phyloP scores from a whole-genome alignment of 2,797 vertebrate genomes.

The Scomberomorus guttatus region DNA sequence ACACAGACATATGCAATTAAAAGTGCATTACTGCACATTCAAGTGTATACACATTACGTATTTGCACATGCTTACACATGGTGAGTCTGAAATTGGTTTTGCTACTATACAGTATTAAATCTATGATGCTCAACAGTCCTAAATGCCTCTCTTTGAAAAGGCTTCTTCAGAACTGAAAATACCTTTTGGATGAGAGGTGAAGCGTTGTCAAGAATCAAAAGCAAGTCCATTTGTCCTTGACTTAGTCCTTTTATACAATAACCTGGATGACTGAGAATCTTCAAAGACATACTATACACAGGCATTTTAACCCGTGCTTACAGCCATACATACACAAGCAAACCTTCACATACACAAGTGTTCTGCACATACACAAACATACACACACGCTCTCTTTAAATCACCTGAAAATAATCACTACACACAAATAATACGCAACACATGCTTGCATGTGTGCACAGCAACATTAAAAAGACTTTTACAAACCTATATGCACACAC shows the following conservation, averaged over 20 bases:
- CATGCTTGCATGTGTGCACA: conserved; percentile 13
- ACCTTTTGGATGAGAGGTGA: background rate
- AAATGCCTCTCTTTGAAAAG: background rate
- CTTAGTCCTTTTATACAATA: too few relatives aligned
- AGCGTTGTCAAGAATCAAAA: too few relatives aligned
- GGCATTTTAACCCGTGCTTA: background rate
- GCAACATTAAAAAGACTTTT: conserved; percentile 21
- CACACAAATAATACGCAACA: background rate
- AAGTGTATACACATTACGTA: background rate
- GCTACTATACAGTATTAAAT: background rate
- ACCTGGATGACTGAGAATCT: too few relatives aligned
- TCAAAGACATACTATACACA: background rate
- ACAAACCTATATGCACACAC: background rate
- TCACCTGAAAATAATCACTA: conserved; percentile 32
- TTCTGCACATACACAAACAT: background rate
- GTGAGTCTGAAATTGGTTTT: background rate
- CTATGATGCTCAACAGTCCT: background rate
- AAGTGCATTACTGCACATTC: background rate
- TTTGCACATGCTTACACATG: background rate
- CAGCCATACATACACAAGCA: background rate
- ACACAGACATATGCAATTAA: background rate
- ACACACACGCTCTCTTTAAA: background rate
- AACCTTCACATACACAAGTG: background rate
- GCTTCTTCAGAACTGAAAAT: background rate
- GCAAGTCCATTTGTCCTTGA: too few relatives aligned